Evolutionary conservation across 2,113 vertebrate species (phyloP).

Genomic region (Pogonocichla stellata): DNA sequence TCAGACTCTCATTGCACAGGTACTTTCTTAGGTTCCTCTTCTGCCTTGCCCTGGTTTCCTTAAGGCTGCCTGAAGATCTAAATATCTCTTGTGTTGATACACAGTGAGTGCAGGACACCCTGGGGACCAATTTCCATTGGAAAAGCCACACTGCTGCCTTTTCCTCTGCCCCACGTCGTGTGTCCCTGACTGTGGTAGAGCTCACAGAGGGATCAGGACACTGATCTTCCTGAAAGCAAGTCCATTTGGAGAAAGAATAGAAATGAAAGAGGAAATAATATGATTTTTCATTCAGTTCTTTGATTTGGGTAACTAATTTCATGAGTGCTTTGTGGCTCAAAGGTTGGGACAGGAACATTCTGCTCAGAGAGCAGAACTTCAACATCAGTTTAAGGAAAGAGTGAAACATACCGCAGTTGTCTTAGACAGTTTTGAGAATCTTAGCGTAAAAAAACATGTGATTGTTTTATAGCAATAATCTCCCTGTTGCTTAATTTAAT

Average conservation of each 20-base stretch:
- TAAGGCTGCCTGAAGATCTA: neutral
- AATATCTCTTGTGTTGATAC: neutral
- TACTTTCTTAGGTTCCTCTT: neutral
- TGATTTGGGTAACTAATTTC: neutral
- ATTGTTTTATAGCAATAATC: neutral
- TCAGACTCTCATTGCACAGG: neutral
- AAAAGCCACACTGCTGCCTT: neutral
- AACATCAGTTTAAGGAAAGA: neutral
- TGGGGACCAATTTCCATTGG: neutral
- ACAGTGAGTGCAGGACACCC: rapidly evolving
- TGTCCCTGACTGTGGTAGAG: neutral
- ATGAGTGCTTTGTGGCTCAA: neutral
- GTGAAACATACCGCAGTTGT: neutral
- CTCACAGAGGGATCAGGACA: neutral
- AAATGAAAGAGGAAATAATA: neutral
- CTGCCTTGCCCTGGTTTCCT: neutral
- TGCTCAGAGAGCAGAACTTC: neutral
- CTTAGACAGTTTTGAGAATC: neutral
- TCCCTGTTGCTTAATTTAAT: neutral
- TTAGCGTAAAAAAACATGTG: neutral
- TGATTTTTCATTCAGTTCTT: neutral
- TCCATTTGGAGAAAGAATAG: neutral
- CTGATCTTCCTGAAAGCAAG: neutral
- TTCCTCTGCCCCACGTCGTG: rapidly evolving
- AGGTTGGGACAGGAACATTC: neutral